Percentiles rank a stretch among this genome's conserved stretches.
Conservation (phyloP, 2,113 vertebrate species). For the Saguinus imperator region DNA sequence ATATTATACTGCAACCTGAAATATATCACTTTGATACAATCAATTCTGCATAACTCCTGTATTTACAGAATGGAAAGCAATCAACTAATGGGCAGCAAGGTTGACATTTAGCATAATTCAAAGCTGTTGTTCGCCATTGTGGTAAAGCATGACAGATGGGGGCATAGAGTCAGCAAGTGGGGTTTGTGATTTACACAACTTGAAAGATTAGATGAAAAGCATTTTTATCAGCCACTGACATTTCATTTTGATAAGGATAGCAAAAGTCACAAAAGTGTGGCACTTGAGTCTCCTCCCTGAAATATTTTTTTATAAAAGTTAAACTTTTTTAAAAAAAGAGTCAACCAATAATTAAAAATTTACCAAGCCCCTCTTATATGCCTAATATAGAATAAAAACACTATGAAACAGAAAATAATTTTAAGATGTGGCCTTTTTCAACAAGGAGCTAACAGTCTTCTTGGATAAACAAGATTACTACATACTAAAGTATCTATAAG, state of each 20-base stretch:
- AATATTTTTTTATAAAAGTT: neutral
- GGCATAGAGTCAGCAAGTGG: slow-evolving; percentile 72
- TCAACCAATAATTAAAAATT: neutral
- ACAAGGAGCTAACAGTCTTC: neutral
- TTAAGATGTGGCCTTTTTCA: neutral
- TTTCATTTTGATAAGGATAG: slow-evolving; percentile 59
- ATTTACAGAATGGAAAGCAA: slow-evolving; percentile 81
- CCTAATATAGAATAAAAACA: neutral
- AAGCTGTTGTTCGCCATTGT: slow-evolving; percentile 79
- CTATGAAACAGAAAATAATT: slow-evolving; percentile 1
- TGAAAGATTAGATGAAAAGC: slow-evolving; percentile 69
- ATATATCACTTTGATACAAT: slow-evolving; percentile 65
- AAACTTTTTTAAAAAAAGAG: neutral
- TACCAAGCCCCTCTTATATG: neutral
- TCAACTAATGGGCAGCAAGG: slow-evolving; percentile 84
- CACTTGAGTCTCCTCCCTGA: neutral
- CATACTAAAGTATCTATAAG: neutral
- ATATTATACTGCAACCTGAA: neutral
- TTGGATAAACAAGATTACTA: neutral
- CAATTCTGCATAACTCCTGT: slow-evolving; percentile 67
- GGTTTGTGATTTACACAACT: slow-evolving; percentile 77
- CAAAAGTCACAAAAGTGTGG: neutral
- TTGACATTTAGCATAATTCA: slow-evolving; percentile 79
- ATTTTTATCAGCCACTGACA: slow-evolving; percentile 47
- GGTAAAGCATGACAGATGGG: slow-evolving; percentile 75